Evolutionary conservation across 2,797 vertebrate genomes (phyloP).

Genomic region (Sitta carolinensis): DNA sequence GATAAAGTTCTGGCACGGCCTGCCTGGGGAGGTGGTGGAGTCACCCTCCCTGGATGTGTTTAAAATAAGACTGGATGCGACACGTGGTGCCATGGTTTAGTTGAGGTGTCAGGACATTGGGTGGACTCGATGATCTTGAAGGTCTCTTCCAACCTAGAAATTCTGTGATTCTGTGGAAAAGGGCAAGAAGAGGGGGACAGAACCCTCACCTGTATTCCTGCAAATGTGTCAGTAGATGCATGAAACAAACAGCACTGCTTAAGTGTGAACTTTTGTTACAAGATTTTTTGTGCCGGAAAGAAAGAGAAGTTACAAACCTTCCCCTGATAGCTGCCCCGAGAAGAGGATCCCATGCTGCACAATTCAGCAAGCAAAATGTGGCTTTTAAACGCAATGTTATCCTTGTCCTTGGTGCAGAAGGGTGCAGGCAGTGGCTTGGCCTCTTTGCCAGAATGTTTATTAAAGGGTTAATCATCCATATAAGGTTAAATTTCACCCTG

Average conservation of each 20-base stretch:
- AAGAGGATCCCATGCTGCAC: not conserved
- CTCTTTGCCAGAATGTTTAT: conserved; percentile 49
- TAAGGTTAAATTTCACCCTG: conserved; percentile 61
- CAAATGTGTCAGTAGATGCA: not conserved
- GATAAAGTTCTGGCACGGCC: too few relatives aligned
- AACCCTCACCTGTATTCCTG: not conserved
- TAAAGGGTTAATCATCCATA: conserved; percentile 67
- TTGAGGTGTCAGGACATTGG: too few relatives aligned
- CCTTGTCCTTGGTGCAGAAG: conserved; percentile 33
- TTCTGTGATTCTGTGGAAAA: not conserved
- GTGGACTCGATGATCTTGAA: too few relatives aligned
- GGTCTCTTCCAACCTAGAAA: too few relatives aligned
- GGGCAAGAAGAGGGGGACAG: not conserved
- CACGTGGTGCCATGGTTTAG: too few relatives aligned
- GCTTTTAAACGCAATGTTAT: conserved; percentile 19
- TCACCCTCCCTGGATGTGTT: too few relatives aligned
- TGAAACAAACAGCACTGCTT: not conserved
- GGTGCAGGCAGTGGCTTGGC: conserved; percentile 53
- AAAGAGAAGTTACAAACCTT: not conserved
- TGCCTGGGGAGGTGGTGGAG: too few relatives aligned
- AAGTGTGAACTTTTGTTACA: not conserved
- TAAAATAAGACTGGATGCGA: too few relatives aligned
- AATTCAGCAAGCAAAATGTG: not conserved
- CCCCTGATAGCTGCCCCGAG: not conserved
- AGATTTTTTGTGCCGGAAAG: not conserved